phyloP scores from a whole-genome alignment of 2,888 invertebrate genomes.

The Mythimna ferrago region DNA sequence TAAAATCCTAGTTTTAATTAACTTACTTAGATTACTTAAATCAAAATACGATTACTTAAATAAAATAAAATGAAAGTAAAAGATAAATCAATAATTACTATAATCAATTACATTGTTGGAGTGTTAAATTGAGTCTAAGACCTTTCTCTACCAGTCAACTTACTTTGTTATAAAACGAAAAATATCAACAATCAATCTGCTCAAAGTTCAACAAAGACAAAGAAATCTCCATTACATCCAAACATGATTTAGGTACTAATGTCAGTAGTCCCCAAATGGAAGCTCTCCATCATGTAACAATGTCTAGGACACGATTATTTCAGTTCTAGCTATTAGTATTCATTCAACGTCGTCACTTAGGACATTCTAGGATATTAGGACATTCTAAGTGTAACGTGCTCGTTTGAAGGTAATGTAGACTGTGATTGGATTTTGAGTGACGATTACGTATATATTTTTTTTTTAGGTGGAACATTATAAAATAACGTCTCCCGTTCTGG shows the following conservation, averaged over 20 bases:
- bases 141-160: too few relatives aligned
- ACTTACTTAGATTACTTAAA: too few relatives aligned
- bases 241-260: constrained; percentile 17
- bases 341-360: constrained; percentile 30
- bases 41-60: too few relatives aligned
- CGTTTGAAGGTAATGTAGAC: constrained; percentile 3
- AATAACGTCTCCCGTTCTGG: too few relatives aligned
- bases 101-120: too few relatives aligned
- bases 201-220: neutral
- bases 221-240: constrained; percentile 25
- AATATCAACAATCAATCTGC: neutral
- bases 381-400: constrained; percentile 19
- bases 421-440: neutral
- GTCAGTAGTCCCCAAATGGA: constrained; percentile 25
- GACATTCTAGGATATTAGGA: constrained; percentile 8
- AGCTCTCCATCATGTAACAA: constrained; percentile 38
- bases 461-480: too few relatives aligned
- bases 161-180: too few relatives aligned
- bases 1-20: too few relatives aligned
- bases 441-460: neutral
- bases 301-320: constrained; percentile 36
- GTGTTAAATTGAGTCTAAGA: too few relatives aligned
- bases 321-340: constrained; percentile 48
- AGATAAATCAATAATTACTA: too few relatives aligned
- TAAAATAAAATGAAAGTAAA: too few relatives aligned